Evolutionary conservation across 2,888 invertebrate species (phyloP).

Genomic region (Agrypnus murinus): DNA sequence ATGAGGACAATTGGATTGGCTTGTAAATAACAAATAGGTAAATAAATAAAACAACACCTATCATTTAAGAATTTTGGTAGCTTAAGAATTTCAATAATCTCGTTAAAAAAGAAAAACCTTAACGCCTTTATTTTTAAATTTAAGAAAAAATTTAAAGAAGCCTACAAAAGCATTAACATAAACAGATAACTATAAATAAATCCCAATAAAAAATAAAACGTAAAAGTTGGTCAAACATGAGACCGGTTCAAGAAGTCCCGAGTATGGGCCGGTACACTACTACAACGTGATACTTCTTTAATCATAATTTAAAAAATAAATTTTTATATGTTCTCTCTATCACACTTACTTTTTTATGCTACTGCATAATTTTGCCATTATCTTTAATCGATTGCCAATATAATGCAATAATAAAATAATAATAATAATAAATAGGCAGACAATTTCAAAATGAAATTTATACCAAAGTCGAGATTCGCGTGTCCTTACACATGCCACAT

Average conservation of each 20-base stretch:
- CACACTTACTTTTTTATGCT: constrained; percentile 7
- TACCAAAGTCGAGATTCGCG: constrained; percentile 37
- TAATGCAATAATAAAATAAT: constrained; percentile 20
- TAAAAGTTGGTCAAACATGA: constrained; percentile 17
- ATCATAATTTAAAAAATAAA: constrained; percentile 7
- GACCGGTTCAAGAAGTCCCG: not conserved
- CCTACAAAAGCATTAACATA: too few species aligned
- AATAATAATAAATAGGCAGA: constrained; percentile 5
- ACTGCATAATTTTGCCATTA: constrained; percentile 10
- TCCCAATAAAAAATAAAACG: constrained; percentile 2
- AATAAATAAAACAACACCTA: too few species aligned
- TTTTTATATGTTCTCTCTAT: not conserved
- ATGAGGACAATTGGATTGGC: too few species aligned
- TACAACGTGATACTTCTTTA: not conserved
- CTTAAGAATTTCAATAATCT: too few species aligned
- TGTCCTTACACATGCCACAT: constrained; percentile 37
- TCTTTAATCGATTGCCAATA: constrained; percentile 19
- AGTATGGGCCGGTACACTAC: not conserved
- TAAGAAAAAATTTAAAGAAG: too few species aligned
- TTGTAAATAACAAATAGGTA: too few species aligned
- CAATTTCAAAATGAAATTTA: constrained; percentile 28
- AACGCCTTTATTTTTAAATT: too few species aligned
- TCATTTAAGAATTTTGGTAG: too few species aligned
- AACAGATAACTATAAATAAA: too few species aligned
- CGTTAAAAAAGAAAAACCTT: too few species aligned